Evolutionary conservation across 2,797 vertebrate species (phyloP).

Genomic region (Semotilus atromaculatus): DNA sequence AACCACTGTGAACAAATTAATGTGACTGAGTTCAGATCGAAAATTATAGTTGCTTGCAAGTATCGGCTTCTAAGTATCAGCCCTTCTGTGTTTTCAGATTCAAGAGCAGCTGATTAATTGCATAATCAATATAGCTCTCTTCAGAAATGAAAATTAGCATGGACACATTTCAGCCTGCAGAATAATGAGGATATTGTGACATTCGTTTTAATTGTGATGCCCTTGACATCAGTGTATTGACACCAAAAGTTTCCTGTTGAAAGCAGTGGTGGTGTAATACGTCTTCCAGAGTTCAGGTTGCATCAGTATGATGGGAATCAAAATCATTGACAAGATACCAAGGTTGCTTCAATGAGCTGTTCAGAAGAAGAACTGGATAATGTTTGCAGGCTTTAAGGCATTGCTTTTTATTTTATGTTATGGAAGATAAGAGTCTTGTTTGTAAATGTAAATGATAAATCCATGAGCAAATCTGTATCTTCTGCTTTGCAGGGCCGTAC

Average conservation of each 20-base stretch:
- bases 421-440: background rate
- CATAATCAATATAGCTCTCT: background rate
- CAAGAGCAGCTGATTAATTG: conserved; percentile 1
- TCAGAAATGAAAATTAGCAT: background rate
- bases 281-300: background rate
- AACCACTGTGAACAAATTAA: background rate
- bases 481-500: background rate
- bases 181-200: background rate
- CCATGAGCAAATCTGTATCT: conserved; percentile 3
- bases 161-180: background rate
- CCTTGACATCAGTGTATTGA: conserved; percentile 5
- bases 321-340: conserved; percentile 7
- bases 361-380: conserved; percentile 6
- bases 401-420: background rate
- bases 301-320: background rate
- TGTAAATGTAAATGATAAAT: conserved; percentile 8
- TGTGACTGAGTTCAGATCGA: background rate
- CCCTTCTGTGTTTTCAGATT: background rate
- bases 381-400: background rate
- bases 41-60: background rate
- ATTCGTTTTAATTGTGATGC: conserved; percentile 4
- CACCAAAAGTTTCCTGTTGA: background rate
- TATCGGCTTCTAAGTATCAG: background rate
- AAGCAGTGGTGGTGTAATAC: background rate
- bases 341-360: background rate